Percentiles rank a stretch among this genome's conserved stretches.
Evolutionary conservation across 2,113 vertebrate genomes (phyloP).

Genomic region (Calyptomena viridis): DNA sequence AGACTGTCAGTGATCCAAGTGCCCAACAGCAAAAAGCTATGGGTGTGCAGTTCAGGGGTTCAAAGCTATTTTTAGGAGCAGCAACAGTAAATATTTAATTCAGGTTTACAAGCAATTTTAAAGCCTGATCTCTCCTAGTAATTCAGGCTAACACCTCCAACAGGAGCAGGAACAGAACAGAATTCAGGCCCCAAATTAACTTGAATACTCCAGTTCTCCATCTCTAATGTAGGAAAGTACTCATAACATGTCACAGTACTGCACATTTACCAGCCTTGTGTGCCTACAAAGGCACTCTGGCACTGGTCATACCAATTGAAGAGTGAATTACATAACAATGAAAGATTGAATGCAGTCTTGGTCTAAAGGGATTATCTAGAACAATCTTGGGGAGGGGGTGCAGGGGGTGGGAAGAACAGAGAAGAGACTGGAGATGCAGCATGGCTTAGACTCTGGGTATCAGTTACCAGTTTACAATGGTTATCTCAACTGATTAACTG

Average conservation of each 20-base stretch:
- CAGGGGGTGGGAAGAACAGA: rapidly evolving
- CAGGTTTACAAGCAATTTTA: neutral
- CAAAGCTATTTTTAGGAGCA: neutral
- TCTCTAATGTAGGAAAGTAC: neutral
- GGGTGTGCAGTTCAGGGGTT: neutral
- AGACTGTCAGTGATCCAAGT: neutral
- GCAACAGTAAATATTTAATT: neutral
- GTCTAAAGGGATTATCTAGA: neutral
- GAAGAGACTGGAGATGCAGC: neutral
- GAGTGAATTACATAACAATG: neutral
- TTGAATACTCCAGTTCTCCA: neutral
- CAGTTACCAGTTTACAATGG: slow-evolving; percentile 64
- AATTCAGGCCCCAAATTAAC: neutral
- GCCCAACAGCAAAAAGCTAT: neutral
- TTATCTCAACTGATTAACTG: slow-evolving; percentile 61
- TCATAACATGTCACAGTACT: neutral
- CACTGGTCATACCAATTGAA: neutral
- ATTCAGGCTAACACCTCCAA: neutral
- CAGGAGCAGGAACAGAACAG: too few relatives aligned
- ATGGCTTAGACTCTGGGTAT: slow-evolving; percentile 28
- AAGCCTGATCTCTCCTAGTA: neutral
- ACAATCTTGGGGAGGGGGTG: neutral
- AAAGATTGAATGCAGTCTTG: neutral
- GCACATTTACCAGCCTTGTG: neutral
- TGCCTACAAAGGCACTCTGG: neutral